Evolutionary conservation across 1,140 invertebrate species (phyloP).

Genomic region (Cotesia chilonis): DNA sequence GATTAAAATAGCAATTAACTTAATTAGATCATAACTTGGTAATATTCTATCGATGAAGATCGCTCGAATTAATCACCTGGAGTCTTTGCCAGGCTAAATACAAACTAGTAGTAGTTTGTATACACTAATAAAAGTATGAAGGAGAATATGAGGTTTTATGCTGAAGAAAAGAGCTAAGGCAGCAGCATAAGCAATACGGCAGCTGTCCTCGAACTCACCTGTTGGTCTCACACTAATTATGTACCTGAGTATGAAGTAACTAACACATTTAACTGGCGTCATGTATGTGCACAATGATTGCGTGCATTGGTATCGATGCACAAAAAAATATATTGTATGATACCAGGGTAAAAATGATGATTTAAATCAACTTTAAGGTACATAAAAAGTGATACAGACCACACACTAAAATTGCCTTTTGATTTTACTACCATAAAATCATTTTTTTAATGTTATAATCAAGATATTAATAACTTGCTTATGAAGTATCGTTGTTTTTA

Average conservation of each 20-base stretch:
- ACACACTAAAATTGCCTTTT: constrained; percentile 37
- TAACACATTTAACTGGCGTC: constrained; percentile 33
- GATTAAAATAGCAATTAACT: constrained; percentile 27
- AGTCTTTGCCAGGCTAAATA: constrained; percentile 5
- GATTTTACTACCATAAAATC: neutral
- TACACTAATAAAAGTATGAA: neutral
- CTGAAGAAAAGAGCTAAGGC: neutral
- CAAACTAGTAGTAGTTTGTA: neutral
- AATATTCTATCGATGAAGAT: constrained; percentile 24
- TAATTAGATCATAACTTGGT: constrained; percentile 11
- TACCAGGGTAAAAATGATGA: constrained; percentile 35
- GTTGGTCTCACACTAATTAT: constrained; percentile 47
- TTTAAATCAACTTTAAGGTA: constrained; percentile 27
- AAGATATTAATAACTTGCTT: too few relatives aligned
- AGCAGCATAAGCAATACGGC: constrained; percentile 16
- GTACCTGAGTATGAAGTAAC: constrained; percentile 36
- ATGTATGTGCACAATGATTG: neutral
- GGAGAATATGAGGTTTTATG: neutral
- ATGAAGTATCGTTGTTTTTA: too few relatives aligned
- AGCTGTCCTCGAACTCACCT: constrained; percentile 44
- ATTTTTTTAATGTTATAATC: too few relatives aligned
- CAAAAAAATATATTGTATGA: constrained; percentile 21
- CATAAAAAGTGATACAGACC: constrained; percentile 17
- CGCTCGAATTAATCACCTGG: constrained; percentile 27
- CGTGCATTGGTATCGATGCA: neutral